phyloP scores from a whole-genome alignment of 2,888 invertebrate genomes.

The Hipparchia semele region DNA sequence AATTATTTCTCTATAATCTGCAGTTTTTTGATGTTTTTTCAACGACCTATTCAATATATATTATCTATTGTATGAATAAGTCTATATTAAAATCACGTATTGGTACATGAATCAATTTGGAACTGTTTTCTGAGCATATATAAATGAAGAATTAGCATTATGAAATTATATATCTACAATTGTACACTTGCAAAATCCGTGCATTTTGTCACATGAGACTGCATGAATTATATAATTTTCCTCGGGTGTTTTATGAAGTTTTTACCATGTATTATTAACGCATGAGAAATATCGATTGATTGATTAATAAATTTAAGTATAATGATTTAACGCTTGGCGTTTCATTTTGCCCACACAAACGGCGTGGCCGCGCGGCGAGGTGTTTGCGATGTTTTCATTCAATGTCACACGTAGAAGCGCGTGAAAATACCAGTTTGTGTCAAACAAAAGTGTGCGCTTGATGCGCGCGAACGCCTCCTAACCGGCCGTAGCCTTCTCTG shows the following conservation, averaged over 20 bases:
- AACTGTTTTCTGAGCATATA: constrained; percentile 74
- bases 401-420: constrained; percentile 61
- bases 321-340: constrained; percentile 68
- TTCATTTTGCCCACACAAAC: constrained; percentile 57
- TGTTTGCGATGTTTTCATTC: constrained; percentile 49
- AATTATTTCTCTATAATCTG: constrained; percentile 66
- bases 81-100: constrained; percentile 79
- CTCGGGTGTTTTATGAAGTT: constrained; percentile 74
- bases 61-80: constrained; percentile 71
- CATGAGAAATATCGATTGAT: constrained; percentile 76
- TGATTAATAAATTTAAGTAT: constrained; percentile 82
- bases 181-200: constrained; percentile 61
- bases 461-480: constrained; percentile 61
- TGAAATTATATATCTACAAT: constrained; percentile 65
- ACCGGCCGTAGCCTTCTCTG: constrained; percentile 19
- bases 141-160: constrained; percentile 63
- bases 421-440: constrained; percentile 53
- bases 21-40: constrained; percentile 79
- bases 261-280: constrained; percentile 64
- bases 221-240: constrained; percentile 68
- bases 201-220: constrained; percentile 67
- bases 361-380: constrained; percentile 30
- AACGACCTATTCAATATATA: constrained; percentile 77
- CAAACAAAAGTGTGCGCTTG: constrained; percentile 65
- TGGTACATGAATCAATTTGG: constrained; percentile 75